phyloP scores from a whole-genome alignment of 2,888 invertebrate genomes.

The Dryomyza anilis region DNA sequence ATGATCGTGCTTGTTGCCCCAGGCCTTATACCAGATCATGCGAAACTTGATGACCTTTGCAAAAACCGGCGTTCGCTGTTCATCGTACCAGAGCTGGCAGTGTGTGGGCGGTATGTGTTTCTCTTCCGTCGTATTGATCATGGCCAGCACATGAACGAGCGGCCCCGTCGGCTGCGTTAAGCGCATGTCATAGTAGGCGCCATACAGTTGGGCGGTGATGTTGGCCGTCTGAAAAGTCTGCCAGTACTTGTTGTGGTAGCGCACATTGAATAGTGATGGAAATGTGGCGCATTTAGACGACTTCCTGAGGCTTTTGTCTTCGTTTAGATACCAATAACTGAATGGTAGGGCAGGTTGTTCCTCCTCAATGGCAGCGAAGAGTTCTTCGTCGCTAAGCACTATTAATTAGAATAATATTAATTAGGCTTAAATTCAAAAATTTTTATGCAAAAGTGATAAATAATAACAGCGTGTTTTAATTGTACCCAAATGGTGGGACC shows the following conservation, averaged over 20 bases:
- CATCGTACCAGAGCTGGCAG: constrained; percentile 87
- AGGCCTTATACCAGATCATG: constrained; percentile 87
- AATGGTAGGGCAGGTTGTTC: constrained; percentile 81
- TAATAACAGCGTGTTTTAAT: too few relatives aligned
- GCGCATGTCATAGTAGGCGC: constrained; percentile 84
- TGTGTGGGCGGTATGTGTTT: constrained; percentile 64
- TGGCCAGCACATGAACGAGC: constrained; percentile 79
- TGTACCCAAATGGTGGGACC: too few relatives aligned
- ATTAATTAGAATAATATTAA: neutral
- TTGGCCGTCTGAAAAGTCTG: constrained; percentile 78
- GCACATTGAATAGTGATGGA: constrained; percentile 81
- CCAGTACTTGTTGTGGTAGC: constrained; percentile 93
- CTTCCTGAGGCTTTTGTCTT: constrained; percentile 64
- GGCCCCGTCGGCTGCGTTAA: constrained; percentile 70
- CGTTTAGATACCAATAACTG: constrained; percentile 78
- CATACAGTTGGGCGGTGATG: constrained; percentile 84
- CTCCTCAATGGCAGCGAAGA: constrained; percentile 67
- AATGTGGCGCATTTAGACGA: constrained; percentile 74
- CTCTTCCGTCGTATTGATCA: constrained; percentile 83
- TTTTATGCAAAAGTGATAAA: too few relatives aligned
- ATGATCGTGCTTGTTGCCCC: constrained; percentile 84
- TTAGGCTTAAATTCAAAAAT: too few relatives aligned
- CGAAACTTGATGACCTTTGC: constrained; percentile 83
- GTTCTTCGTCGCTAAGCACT: constrained; percentile 3
- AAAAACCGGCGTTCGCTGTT: constrained; percentile 74